Conservation (phyloP, 2,113 vertebrate species). For the human (Homo sapiens) region GRCh38 chr11:64987501-64988000, state of each 20-base stretch:
- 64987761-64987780: not conserved
- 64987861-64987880: not conserved
- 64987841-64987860: not conserved
- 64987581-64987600: too few relatives aligned
- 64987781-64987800: not conserved
- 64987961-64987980: constrained; percentile 18
- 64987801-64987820: not conserved
- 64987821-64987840: not conserved
- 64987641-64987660: too few relatives aligned
- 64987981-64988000: not conserved
- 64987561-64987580: too few relatives aligned
- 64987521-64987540: too few relatives aligned
- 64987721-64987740: not conserved
- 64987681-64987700: not conserved
- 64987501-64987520: too few relatives aligned
- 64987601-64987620: too few relatives aligned
- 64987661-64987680: too few relatives aligned
- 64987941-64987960: not conserved
- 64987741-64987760: not conserved
- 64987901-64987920: not conserved
- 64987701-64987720: not conserved
- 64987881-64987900: not conserved
- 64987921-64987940: not conserved
- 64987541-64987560: too few relatives aligned
- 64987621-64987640: too few relatives aligned